These are phyloP conservation scores for Pogonomyrmex californicus DNA, from an alignment of 1,140 invertebrate genomes.

Conservation along the genomic window DNA sequence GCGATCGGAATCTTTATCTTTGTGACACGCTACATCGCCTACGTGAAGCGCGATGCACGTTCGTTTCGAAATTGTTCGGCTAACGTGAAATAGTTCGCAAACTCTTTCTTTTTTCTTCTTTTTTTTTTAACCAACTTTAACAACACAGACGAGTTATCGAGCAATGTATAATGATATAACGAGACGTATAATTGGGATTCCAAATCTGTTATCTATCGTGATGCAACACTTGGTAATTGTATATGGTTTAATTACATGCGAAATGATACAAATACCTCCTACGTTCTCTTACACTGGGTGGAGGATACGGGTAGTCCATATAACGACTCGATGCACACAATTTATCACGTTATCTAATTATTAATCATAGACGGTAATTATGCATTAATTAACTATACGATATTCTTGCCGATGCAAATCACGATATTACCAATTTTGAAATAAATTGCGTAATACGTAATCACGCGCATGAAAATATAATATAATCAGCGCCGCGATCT, in stretches of 20 bases:
- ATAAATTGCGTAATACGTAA: constrained; percentile 5
- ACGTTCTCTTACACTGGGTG: background rate
- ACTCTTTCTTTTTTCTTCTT: background rate
- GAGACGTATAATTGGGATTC: background rate
- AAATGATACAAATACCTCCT: constrained; percentile 33
- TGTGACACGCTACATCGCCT: too few species aligned
- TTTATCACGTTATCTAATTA: constrained; percentile 59
- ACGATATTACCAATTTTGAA: background rate
- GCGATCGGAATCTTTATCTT: background rate
- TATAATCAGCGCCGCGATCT: too few species aligned
- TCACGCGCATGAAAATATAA: background rate
- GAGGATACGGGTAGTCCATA: background rate
- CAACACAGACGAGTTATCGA: background rate
- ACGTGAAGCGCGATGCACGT: background rate
- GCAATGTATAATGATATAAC: background rate
- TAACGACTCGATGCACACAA: constrained; percentile 56
- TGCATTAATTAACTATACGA: constrained; percentile 42
- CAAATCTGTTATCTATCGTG: background rate
- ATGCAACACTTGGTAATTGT: constrained; percentile 36
- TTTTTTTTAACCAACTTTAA: background rate
- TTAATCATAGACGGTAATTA: constrained; percentile 55
- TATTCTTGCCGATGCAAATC: constrained; percentile 18
- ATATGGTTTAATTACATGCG: constrained; percentile 32
- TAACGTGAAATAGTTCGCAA: background rate
- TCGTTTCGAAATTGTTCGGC: background rate